Percentiles rank a stretch among this genome's conserved stretches.
These are phyloP conservation scores for Lampris megalopsis DNA, from an alignment of 2,113 vertebrate genomes.

Conservation along the genomic window DNA sequence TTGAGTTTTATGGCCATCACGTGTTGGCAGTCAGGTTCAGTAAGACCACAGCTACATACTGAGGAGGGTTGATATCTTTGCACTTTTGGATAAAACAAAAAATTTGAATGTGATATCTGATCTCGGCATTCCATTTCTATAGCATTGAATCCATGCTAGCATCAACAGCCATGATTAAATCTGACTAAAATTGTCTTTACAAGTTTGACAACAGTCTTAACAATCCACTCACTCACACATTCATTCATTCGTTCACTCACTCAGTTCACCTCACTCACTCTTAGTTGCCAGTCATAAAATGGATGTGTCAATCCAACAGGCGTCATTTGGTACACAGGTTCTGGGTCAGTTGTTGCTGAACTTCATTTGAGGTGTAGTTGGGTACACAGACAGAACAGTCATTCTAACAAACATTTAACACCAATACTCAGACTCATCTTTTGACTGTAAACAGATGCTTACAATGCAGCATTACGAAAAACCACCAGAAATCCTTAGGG, in stretches of 20 bases:
- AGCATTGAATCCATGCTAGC: slow-evolving; percentile 47
- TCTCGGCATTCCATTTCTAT: slow-evolving; percentile 59
- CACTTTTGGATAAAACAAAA: slow-evolving; percentile 50
- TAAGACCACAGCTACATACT: slow-evolving; percentile 67
- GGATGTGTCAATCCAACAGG: slow-evolving; percentile 70
- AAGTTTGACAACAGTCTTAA: slow-evolving; percentile 53
- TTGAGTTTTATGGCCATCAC: slow-evolving; percentile 42
- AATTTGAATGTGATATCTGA: slow-evolving; percentile 46
- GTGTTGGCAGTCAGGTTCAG: slow-evolving; percentile 48
- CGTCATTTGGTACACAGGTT: slow-evolving; percentile 58
- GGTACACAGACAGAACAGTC: slow-evolving; percentile 61
- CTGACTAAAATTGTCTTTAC: slow-evolving; percentile 52
- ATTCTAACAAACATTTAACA: slow-evolving; percentile 92
- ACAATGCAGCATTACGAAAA: slow-evolving; percentile 88
- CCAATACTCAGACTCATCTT: slow-evolving; percentile 82
- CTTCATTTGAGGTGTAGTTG: slow-evolving; percentile 73
- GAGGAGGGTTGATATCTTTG: slow-evolving; percentile 53
- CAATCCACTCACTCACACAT: slow-evolving; percentile 37
- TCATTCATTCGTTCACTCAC: slow-evolving; percentile 23
- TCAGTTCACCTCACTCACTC: slow-evolving; percentile 29
- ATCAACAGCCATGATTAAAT: slow-evolving; percentile 44
- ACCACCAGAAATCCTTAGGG: slow-evolving; percentile 74
- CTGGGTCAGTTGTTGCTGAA: slow-evolving; percentile 50
- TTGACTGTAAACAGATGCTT: slow-evolving; percentile 91
- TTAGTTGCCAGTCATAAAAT: slow-evolving; percentile 71